Percentiles rank a stretch among this genome's conserved stretches.
Conservation (phyloP, 2,797 vertebrate genomes). For the Halcyon leucocephala region DNA sequence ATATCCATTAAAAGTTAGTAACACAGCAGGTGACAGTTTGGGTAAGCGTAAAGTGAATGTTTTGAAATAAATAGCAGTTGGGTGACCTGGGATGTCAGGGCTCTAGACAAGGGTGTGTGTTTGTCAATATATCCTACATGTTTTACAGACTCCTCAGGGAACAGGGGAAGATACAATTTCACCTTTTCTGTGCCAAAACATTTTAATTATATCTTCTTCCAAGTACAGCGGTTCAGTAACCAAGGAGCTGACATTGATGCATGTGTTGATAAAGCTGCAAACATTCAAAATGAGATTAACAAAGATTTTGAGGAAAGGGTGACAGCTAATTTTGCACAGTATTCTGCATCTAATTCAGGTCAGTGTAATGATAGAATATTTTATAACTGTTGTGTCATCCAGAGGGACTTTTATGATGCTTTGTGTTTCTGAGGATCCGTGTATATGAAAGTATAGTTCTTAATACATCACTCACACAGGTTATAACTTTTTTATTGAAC, state of each 20-base stretch:
- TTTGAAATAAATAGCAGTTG: slow-evolving; percentile 87
- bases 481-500: slow-evolving; percentile 64
- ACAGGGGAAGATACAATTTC: slow-evolving; percentile 88
- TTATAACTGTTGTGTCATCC: slow-evolving; percentile 83
- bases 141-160: slow-evolving; percentile 86
- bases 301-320: slow-evolving; percentile 99
- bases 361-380: slow-evolving; percentile 95
- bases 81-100: slow-evolving; percentile 86
- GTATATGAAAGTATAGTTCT: slow-evolving; percentile 42
- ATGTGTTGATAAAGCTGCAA: slow-evolving; percentile 99
- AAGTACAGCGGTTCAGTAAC: slow-evolving; percentile 98
- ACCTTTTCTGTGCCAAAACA: slow-evolving; percentile 97
- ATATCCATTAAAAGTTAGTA: slow-evolving; percentile 80
- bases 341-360: slow-evolving; percentile 95
- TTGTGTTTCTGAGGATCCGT: slow-evolving; percentile 69
- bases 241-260: slow-evolving; percentile 99
- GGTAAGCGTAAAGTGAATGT: slow-evolving; percentile 80
- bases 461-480: slow-evolving; percentile 55
- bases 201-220: slow-evolving; percentile 99
- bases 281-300: slow-evolving; percentile 99
- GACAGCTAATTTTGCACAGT: slow-evolving; percentile 99
- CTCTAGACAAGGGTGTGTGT: slow-evolving; percentile 84
- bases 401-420: slow-evolving; percentile 76
- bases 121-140: slow-evolving; percentile 90
- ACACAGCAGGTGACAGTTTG: slow-evolving; percentile 72